A percentile compares a stretch with the other conserved stretches of the same genome.
phyloP scores from a whole-genome alignment of 2,113 vertebrate species.

The Microtus richardsoni region DNA sequence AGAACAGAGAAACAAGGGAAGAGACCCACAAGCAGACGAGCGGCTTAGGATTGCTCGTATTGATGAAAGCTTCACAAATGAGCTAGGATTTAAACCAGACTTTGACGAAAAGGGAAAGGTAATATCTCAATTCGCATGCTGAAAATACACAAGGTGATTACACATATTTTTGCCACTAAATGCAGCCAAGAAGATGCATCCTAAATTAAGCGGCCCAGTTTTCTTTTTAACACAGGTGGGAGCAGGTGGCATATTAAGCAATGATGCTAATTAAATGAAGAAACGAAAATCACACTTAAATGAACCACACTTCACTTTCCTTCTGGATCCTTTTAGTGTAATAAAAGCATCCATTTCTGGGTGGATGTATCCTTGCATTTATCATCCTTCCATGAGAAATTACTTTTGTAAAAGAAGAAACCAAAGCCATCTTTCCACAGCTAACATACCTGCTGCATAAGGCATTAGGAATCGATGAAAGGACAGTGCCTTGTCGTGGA shows the following conservation, averaged over 20 bases:
- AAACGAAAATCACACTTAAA: constrained; percentile 51
- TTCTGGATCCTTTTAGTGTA: background rate
- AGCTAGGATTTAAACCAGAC: background rate
- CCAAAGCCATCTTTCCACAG: background rate
- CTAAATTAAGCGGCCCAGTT: background rate
- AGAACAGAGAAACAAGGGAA: background rate
- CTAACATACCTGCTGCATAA: background rate
- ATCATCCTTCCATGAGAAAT: background rate
- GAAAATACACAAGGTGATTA: background rate
- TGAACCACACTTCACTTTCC: constrained; percentile 13
- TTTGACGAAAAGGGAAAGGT: background rate
- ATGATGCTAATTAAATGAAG: constrained; percentile 29
- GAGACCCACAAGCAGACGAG: background rate
- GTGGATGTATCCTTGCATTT: background rate
- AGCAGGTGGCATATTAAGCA: background rate
- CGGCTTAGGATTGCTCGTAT: background rate
- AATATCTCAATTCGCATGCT: background rate
- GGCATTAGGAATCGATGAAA: background rate
- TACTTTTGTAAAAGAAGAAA: constrained; percentile 37
- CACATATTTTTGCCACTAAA: background rate
- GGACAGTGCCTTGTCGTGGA: background rate
- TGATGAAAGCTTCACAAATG: background rate
- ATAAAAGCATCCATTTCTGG: background rate
- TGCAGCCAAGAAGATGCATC: background rate
- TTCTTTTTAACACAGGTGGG: background rate